A percentile compares a stretch with the other conserved stretches of the same genome.
Evolutionary conservation across 2,797 vertebrate species (phyloP).

Genomic region (Hydrophis major): DNA sequence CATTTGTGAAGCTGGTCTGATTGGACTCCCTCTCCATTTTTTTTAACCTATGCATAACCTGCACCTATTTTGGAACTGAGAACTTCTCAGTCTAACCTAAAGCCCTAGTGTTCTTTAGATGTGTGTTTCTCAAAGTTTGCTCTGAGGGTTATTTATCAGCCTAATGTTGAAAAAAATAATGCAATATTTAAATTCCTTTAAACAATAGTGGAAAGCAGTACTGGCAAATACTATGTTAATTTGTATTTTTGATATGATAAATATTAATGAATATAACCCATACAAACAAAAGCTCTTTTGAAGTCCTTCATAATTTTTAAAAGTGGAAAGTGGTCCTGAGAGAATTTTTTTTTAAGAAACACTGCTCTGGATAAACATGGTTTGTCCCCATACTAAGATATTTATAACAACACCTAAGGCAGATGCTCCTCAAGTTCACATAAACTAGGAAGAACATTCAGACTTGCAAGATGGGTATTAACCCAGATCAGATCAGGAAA

Average conservation of each 20-base stretch:
- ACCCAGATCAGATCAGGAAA: background rate
- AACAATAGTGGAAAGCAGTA: background rate
- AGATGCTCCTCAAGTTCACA: background rate
- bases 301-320: background rate
- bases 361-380: background rate
- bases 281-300: background rate
- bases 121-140: background rate
- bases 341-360: background rate
- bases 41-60: background rate
- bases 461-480: background rate
- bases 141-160: background rate
- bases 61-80: background rate
- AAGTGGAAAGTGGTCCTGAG: background rate
- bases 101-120: background rate
- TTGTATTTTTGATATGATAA: background rate
- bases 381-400: background rate
- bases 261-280: background rate
- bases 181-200: background rate
- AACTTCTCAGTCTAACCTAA: background rate
- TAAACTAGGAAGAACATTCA: background rate
- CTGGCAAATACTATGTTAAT: background rate
- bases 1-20: background rate
- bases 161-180: background rate
- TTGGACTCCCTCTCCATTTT: background rate
- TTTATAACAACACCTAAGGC: background rate